These are phyloP conservation scores for Kryphioiulus occultus DNA, from an alignment of 2,888 invertebrate species.

Conservation along the genomic window DNA sequence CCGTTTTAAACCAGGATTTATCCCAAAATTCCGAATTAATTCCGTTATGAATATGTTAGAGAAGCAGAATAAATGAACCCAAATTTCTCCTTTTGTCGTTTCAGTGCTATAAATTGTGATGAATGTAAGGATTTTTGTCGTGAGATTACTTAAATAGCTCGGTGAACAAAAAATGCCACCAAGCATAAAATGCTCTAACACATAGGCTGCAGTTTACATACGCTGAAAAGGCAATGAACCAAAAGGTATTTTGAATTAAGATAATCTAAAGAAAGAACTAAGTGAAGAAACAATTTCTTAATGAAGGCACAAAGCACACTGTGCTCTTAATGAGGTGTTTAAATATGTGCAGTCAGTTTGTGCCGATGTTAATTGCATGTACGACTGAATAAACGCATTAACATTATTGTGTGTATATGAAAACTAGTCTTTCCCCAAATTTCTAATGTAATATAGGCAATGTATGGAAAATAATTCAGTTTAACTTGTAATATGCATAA, in stretches of 20 bases:
- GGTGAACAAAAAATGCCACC: background rate
- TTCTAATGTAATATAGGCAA: background rate
- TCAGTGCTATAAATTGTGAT: background rate
- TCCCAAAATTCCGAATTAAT: background rate
- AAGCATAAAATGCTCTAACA: background rate
- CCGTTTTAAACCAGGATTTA: background rate
- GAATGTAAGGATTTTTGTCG: background rate
- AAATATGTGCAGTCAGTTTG: background rate
- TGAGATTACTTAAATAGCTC: background rate
- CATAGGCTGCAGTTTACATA: background rate
- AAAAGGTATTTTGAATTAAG: conserved; percentile 16
- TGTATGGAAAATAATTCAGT: background rate
- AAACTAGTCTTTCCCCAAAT: background rate
- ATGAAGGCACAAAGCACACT: conserved; percentile 16
- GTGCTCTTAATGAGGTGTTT: conserved; percentile 27
- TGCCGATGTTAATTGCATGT: background rate
- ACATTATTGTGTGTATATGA: background rate
- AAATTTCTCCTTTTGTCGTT: conserved; percentile 11
- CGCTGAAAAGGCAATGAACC: background rate
- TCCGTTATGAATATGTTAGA: background rate
- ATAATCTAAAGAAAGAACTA: background rate
- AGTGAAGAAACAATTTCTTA: conserved; percentile 20
- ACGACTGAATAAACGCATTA: conserved; percentile 17
- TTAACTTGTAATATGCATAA: background rate
- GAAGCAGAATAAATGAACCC: background rate